Evolutionary conservation across 2,113 vertebrate genomes (phyloP).

Genomic region (Megaleporinus macrocephalus): DNA sequence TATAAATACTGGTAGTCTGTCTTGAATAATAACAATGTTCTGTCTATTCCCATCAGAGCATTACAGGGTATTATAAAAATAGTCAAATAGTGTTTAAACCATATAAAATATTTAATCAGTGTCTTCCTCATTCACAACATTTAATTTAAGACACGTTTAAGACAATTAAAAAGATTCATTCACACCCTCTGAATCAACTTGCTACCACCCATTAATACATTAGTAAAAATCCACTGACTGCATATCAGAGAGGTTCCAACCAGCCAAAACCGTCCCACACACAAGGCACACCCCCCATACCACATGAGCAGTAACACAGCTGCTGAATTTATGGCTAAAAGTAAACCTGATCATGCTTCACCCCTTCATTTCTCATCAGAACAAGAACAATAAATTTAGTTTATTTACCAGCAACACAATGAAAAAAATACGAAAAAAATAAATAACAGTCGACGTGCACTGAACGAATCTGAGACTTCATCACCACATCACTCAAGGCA

Average conservation of each 20-base stretch:
- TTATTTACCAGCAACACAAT: slow-evolving; percentile 42
- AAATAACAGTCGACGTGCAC: slow-evolving; percentile 20
- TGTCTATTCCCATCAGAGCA: too few relatives aligned
- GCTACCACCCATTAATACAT: slow-evolving; percentile 21
- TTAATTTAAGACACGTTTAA: slow-evolving; percentile 19
- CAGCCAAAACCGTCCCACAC: background rate
- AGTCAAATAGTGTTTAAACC: slow-evolving; percentile 7
- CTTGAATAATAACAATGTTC: too few relatives aligned
- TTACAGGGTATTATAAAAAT: background rate
- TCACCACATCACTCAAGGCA: slow-evolving; percentile 35
- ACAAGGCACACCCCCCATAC: slow-evolving; percentile 42
- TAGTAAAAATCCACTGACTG: slow-evolving; percentile 39
- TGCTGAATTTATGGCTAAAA: slow-evolving; percentile 48
- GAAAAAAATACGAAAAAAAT: slow-evolving; percentile 32
- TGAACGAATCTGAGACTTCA: slow-evolving; percentile 39
- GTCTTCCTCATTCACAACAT: background rate
- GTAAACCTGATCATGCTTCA: slow-evolving; percentile 57
- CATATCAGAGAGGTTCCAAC: background rate
- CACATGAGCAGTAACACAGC: slow-evolving; percentile 45
- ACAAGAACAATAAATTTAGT: slow-evolving; percentile 22
- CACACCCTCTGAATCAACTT: slow-evolving; percentile 28
- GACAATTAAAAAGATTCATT: slow-evolving; percentile 25
- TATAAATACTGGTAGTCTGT: too few relatives aligned
- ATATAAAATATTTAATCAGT: slow-evolving; percentile 53
- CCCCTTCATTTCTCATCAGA: slow-evolving; percentile 48